Base-by-base conservation (phyloP, 2,797 vertebrate genomes). In the Gymnothorax javanicus region DNA sequence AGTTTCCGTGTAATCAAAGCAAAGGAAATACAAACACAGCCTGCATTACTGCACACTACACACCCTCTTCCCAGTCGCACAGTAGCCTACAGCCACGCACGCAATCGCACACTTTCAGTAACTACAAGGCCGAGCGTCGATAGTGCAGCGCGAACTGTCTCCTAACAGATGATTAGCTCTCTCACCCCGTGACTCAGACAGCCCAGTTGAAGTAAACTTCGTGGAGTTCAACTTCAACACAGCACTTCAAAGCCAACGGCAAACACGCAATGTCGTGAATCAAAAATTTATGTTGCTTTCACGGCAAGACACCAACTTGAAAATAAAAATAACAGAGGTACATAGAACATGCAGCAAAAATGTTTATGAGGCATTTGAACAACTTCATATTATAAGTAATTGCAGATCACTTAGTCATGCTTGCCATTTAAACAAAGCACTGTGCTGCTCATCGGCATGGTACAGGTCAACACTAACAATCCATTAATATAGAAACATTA, bases 1-100 rank as follows among this genome's bases (percentile, higher is more conserved):
- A 84, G 50, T 73, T 73, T 87, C 77, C 60, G 12, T 33, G 56
- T n/a, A 82, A 69, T 67, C 57, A 75, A 69, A 60, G 27, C 12
- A 77, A 27, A 77, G 15, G 17, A 60, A 25, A 81, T 7, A 59
- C 12, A 83, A 27, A 73, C 20, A 82, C 23, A 62, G 25, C 43
- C 27, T 71, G 81, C 20, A 69, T 17, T 59, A 17, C 67, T 20
- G 54, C 54, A 57, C 50, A 59, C 64, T 58, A 6, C 50, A 81
- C 77, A 81, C 50, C 77, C 52, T 81, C 50, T 54, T 81, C 50
- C 50, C 20, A 81, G 77, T 54, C 77, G n/a, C 4, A 79, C 75
- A 52, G 15, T 17, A 81, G 33, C 33, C 33, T 43, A 43, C 33
- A 81, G 56, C 6, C 50, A 83, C 11, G 12, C 82, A 83, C 82